Evolutionary conservation across 2,888 invertebrate genomes (phyloP).

Genomic region (Atherix ibis): DNA sequence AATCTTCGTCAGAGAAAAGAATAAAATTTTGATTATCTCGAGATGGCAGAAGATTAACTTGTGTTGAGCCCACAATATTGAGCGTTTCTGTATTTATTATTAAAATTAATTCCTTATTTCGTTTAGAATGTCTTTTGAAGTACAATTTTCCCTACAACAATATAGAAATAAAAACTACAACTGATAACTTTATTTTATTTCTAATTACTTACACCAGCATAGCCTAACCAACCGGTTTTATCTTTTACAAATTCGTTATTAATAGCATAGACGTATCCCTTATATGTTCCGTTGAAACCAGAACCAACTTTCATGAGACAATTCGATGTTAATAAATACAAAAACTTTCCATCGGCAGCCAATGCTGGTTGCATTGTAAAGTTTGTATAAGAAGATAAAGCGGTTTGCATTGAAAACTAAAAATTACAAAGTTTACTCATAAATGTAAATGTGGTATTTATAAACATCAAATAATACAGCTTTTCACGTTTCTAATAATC

Average conservation of each 20-base stretch:
- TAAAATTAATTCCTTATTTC: constrained; percentile 31
- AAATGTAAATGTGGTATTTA: neutral
- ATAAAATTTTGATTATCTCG: constrained; percentile 30
- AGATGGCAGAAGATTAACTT: constrained; percentile 24
- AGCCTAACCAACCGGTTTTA: constrained; percentile 68
- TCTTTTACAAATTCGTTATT: constrained; percentile 74
- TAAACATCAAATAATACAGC: neutral
- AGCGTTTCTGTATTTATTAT: constrained; percentile 34
- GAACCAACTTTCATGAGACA: constrained; percentile 88
- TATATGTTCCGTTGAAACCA: constrained; percentile 83
- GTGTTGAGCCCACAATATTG: constrained; percentile 33
- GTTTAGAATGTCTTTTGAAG: constrained; percentile 46
- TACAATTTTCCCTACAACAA: constrained; percentile 58
- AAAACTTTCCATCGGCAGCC: constrained; percentile 77
- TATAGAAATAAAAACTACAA: constrained; percentile 5
- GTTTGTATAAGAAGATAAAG: constrained; percentile 35
- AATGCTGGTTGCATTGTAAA: constrained; percentile 41
- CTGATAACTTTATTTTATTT: constrained; percentile 5
- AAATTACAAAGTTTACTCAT: too few species aligned
- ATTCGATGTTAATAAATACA: constrained; percentile 72
- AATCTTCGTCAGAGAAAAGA: constrained; percentile 61
- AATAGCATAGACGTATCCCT: constrained; percentile 75
- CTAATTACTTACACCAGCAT: constrained; percentile 51
- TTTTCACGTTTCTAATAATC: constrained; percentile 17
- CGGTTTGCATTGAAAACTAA: constrained; percentile 26